Evolutionary conservation across 2,113 vertebrate species (phyloP), one percentile per base, ranked within the genome.

Genomic region (Noturus placidus): DNA sequence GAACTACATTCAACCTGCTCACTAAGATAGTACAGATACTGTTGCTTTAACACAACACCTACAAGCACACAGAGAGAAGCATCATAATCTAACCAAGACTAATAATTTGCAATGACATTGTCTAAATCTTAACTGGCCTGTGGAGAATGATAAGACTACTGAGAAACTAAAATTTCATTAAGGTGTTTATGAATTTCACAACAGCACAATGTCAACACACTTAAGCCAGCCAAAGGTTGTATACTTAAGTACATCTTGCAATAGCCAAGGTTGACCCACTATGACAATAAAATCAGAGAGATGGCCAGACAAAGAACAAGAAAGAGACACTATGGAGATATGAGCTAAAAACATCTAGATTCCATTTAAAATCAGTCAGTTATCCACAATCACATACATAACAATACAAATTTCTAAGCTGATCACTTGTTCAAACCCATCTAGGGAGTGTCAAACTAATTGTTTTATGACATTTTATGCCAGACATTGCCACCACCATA

Each of bases 401-500:
- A n/a, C n/a, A n/a, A 30, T 4, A 52, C 70, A 50, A 19, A 38
- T 52, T 50, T 33, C 6, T 30, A 59, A 42, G 33, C 13, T 76
- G 54, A 42, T 76, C 72, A 15, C 1, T 20, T 46, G 8, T 11
- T 70, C 17, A 33, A 27, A 69, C 19, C 11, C 9, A 70, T 56
- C 33, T 20, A 63, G 59, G 27, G 57, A 27, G 59, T 54, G 85
- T 14, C 46, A 77, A 35, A 33, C 25, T 63, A 27, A n/a, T 33
- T 17, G 33, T 27, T 86, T 86, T 86, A 86, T 63, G 14, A 33
- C 54, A 42, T 79, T 27, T 79, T 50, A 35, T 54, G 57, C 54
- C 30, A 22, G 77, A 67, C 50, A 50, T 30, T 17, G 30, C 1
- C 17, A 30, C 27, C 56, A 65, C n/a, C 70, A 61, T 77, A 86